These are phyloP conservation scores for Melipona beecheii DNA, from an alignment of 2,888 invertebrate species.

Conservation along the genomic window DNA sequence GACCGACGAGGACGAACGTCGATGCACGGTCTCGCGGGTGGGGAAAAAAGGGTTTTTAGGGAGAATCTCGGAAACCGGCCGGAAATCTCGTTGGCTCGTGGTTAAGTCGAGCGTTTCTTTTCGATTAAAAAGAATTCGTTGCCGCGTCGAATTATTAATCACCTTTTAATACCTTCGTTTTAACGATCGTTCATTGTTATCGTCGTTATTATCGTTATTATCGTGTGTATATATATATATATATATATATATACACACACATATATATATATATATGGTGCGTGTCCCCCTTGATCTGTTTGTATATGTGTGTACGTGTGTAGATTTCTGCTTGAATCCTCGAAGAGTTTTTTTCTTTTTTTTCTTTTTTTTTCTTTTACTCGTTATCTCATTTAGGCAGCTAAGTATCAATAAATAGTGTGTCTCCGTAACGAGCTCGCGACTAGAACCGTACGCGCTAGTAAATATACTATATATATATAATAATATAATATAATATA, in stretches of 20 bases:
- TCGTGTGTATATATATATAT: background rate
- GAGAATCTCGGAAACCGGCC: slow-evolving; percentile 23
- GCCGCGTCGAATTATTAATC: slow-evolving; percentile 8
- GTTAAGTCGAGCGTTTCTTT: slow-evolving; percentile 6
- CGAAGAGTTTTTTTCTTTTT: background rate
- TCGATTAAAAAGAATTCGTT: background rate
- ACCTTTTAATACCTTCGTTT: background rate
- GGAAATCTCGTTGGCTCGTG: slow-evolving; percentile 24
- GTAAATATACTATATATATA: slow-evolving; percentile 74
- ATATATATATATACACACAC: too few relatives aligned
- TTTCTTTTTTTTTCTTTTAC: background rate
- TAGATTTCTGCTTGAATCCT: slow-evolving; percentile 4
- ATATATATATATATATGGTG: background rate
- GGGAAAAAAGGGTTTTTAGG: background rate
- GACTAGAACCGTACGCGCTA: slow-evolving; percentile 78
- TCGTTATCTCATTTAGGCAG: slow-evolving; percentile 67
- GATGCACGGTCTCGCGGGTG: background rate
- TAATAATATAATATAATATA: slow-evolving; percentile 70
- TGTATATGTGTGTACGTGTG: background rate
- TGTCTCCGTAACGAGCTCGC: slow-evolving; percentile 74
- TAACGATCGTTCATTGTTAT: background rate
- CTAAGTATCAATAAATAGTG: slow-evolving; percentile 73
- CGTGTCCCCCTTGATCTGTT: background rate
- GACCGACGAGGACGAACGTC: slow-evolving; percentile 15
- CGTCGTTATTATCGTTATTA: background rate